Percentiles rank a stretch among this genome's conserved stretches.
phyloP scores from a whole-genome alignment of 2,113 vertebrate species.

The Fregetta grallaria region DNA sequence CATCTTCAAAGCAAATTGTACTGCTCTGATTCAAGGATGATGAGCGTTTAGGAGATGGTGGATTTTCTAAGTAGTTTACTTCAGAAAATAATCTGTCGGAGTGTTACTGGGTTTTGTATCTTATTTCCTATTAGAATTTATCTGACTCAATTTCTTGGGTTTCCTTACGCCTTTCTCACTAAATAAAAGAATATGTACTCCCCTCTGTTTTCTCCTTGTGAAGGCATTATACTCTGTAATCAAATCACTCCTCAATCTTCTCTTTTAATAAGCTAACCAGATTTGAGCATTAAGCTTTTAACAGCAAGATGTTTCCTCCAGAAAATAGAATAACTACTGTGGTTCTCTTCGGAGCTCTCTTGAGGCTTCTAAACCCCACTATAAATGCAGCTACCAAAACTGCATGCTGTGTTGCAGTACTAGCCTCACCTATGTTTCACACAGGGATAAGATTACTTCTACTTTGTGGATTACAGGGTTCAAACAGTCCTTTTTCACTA shows the following conservation, averaged over 20 bases:
- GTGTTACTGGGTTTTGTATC: not conserved
- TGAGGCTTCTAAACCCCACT: not conserved
- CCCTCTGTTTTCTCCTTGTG: not conserved
- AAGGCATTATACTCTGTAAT: constrained; percentile 25
- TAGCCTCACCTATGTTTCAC: constrained; percentile 13
- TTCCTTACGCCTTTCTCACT: not conserved
- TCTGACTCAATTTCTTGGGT: not conserved
- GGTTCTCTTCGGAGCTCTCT: not conserved
- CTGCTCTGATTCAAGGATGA: not conserved
- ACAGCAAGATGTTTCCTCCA: constrained; percentile 26
- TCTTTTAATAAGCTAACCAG: constrained; percentile 48
- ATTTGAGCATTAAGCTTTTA: constrained; percentile 40
- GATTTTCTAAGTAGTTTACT: not conserved
- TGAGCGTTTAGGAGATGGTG: not conserved
- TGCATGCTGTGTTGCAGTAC: not conserved
- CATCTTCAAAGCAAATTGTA: not conserved
- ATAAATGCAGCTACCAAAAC: not conserved
- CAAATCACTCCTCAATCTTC: constrained; percentile 29
- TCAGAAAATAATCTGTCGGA: not conserved
- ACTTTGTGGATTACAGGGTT: not conserved
- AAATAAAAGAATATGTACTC: not conserved
- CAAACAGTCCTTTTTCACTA: constrained; percentile 7
- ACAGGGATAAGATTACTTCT: constrained; percentile 36
- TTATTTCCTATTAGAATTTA: not conserved
- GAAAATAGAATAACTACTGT: constrained; percentile 9